Conservation (phyloP, 2,888 invertebrate genomes). For the Nephrotoma appendiculata region DNA sequence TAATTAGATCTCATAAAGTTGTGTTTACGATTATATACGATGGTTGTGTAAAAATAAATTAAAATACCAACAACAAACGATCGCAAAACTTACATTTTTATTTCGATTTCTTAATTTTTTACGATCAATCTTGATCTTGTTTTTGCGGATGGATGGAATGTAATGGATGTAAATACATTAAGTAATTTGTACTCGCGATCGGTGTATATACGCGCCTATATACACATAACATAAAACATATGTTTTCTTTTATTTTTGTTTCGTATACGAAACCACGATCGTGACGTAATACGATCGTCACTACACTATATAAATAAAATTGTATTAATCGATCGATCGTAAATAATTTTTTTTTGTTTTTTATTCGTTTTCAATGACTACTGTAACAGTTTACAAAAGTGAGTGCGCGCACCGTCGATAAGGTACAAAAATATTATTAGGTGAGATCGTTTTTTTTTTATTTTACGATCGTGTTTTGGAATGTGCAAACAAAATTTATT, state of each 20-base stretch:
- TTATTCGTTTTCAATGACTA: no score
- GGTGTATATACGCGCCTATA: background rate
- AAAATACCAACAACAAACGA: background rate
- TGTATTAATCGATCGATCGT: no score
- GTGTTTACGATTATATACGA: background rate
- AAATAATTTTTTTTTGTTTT: no score
- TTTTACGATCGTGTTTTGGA: background rate
- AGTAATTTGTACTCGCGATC: background rate
- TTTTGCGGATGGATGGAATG: background rate
- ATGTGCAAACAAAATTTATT: background rate
- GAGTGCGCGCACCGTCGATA: no score
- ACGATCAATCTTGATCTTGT: background rate
- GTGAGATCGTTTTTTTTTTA: background rate
- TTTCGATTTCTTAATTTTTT: background rate
- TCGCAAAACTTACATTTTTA: background rate
- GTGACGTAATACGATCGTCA: no score
- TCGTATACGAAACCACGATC: no score
- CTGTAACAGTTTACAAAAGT: no score
- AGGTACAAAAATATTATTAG: background rate
- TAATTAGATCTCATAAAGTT: background rate
- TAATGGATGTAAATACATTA: background rate
- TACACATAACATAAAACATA: background rate
- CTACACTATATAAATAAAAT: no score
- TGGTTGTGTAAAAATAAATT: background rate
- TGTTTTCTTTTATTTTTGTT: background rate